Base-by-base conservation (phyloP, 2,888 invertebrate species). In the Calliphora vomitoria region DNA sequence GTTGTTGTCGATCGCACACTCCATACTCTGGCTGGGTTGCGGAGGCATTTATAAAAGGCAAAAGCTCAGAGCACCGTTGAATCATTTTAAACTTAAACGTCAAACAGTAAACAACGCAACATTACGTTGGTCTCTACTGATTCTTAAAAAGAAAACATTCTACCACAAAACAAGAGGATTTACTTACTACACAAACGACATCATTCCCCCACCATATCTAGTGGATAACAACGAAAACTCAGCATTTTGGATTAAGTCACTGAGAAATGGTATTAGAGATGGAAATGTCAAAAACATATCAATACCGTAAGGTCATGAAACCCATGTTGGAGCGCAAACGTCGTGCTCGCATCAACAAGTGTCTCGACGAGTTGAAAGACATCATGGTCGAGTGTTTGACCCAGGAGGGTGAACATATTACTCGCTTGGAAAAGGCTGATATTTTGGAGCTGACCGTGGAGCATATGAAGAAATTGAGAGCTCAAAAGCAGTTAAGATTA, bases 221-320 rank as follows among this genome's bases (percentile, higher is more conserved):
- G 71, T 71, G 66, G 74, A 85, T 81, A 69, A 72, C n/a, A 25
- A 35, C 53, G 10, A 11, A 15, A 18, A 50, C 38, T 44, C n/a
- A 64, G 1, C 62, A 18, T 53, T 44, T 66, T 72, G 78, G 74
- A 85, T 80, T 58, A 76, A 60, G 62, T 41, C 5, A 50, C 55
- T 15, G 74, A 88, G 58, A 68, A 44, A 93, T 93, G 93, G 93
- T 93, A 78, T 91, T 93, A 80, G 93, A 93, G 89, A 93, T 93
- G 93, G 93, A 93, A 88, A 93, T 98, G 95, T 98, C 98, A 92
- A 96, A 98, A 94, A 98, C 98, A 92, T 98, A 98, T 94, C 98
- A 98, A 94, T 98, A 98, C 94, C 96, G 98, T 94, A 98, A 98
- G 96, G 97, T 98, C 93, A 98, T 98, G 97, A 98, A 98, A 94